Conservation (phyloP, 2,888 invertebrate genomes). For the Pandemis heparana region DNA sequence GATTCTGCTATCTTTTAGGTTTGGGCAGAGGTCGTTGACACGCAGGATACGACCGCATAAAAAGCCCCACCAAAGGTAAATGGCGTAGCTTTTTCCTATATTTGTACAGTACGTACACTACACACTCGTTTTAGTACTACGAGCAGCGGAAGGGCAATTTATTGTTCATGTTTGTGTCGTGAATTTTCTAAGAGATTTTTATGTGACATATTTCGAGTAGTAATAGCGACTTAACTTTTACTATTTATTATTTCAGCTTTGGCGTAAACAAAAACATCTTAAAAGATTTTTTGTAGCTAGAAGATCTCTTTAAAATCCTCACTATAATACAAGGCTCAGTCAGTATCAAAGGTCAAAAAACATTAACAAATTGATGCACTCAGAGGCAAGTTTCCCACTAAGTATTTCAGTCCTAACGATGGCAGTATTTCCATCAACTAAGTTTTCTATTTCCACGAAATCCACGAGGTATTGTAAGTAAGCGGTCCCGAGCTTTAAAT, state of each 20-base stretch:
- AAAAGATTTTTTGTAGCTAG: not conserved
- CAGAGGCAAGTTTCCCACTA: not conserved
- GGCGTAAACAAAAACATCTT: not conserved
- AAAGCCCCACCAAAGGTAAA: constrained; percentile 30
- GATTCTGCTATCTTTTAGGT: constrained; percentile 26
- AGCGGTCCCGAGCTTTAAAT: constrained; percentile 33
- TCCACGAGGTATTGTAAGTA: constrained; percentile 15
- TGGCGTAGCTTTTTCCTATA: constrained; percentile 25
- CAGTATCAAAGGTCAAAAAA: not conserved
- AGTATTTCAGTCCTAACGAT: not conserved
- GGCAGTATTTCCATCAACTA: constrained; percentile 14
- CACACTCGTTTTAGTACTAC: constrained; percentile 10
- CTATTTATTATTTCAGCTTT: not conserved
- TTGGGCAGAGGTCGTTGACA: constrained; percentile 20
- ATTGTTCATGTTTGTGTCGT: constrained; percentile 18
- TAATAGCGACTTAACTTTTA: not conserved
- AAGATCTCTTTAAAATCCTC: not conserved
- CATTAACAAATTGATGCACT: not conserved
- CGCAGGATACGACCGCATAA: constrained; percentile 13
- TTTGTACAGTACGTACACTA: not conserved
- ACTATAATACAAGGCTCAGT: no score
- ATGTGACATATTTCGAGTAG: not conserved
- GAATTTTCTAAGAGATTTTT: constrained; percentile 9
- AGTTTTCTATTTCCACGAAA: constrained; percentile 25
- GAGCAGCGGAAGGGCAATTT: not conserved